Evolutionary conservation across 2,113 vertebrate genomes (phyloP), one percentile per base, ranked within the genome.

Genomic region (Strix aluco): DNA sequence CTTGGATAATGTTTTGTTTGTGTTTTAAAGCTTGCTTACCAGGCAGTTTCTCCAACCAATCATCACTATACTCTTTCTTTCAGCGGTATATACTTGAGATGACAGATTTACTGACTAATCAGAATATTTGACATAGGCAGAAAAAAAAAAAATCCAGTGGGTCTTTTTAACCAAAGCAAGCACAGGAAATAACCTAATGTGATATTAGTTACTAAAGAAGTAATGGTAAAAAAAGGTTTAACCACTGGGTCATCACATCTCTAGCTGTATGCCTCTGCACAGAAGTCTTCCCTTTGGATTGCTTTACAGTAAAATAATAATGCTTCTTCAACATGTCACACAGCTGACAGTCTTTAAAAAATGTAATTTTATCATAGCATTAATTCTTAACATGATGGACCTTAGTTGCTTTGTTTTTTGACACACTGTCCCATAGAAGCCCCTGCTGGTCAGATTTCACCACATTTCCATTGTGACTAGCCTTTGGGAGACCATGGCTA

Each of bases 1-100:
- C 11, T 79, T 91, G 78, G 81, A 77, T 73, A 87, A 91, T 27
- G 26, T 26, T 94, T 94, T 95, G 62, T 83, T 84, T 95, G 62
- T 85, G 18, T 77, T 92, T 94, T 66, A 71, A 74, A 92, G 27
- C 22, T 79, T 89, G 49, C 92, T 97, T 94, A 94, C 49, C 38
- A 38, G 44, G 58, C 66, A 84, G 42, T 77, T 94, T 89, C 71
- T 91, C 26, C 38, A 82, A 21, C 25, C 30, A 47, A 62, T 91
- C 62, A 55, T 88, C 47, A 42, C 26, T 77, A n/a, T 66, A 58
- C 8, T 88, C 51, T 51, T 85, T 47, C 54, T 78, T 85, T 55
- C 42, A 77, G 32, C 9, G 2, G 22, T 78, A 40, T 58, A 38
- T 54, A 38, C 8, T 71, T n/a, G 25, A 87, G 73, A 90, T 47